These are phyloP conservation scores for Drosophila parabipectinata DNA, from an alignment of 1,140 invertebrate genomes.

Conservation along the genomic window DNA sequence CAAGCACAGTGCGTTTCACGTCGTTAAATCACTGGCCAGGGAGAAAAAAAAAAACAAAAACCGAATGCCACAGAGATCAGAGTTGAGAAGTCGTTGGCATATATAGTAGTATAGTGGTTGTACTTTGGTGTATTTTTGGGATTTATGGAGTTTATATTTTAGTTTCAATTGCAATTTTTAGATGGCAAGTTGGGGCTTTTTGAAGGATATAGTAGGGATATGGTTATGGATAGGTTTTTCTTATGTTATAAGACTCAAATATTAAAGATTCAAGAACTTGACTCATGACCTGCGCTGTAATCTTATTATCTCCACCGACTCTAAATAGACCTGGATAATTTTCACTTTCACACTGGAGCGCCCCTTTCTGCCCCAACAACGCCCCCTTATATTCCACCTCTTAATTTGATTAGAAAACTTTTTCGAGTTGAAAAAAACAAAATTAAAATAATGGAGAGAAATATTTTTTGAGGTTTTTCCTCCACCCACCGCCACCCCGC, in stretches of 20 bases:
- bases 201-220: no score
- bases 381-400: slow-evolving; percentile 17
- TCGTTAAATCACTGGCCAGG: slow-evolving; percentile 44
- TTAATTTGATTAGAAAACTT: slow-evolving; percentile 82
- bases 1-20: slow-evolving; percentile 44
- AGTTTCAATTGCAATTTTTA: no score
- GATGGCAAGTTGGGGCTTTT: not conserved
- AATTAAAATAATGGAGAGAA: slow-evolving; percentile 3
- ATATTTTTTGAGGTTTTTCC: slow-evolving; percentile 35
- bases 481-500: not conserved
- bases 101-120: slow-evolving; percentile 2
- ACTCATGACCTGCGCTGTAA: slow-evolving; percentile 9
- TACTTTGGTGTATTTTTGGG: slow-evolving; percentile 17
- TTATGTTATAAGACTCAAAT: no score
- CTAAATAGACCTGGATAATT: slow-evolving; percentile 75
- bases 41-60: not conserved
- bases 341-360: slow-evolving; percentile 55
- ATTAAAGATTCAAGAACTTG: no score
- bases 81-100: slow-evolving; percentile 34
- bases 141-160: not conserved
- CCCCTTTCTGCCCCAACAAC: slow-evolving; percentile 7
- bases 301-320: not conserved
- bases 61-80: slow-evolving; percentile 12
- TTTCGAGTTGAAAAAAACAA: slow-evolving; percentile 43
- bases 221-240: no score